Base-by-base conservation (phyloP, 1,140 invertebrate species). In the Drosophila trapezifrons region DNA sequence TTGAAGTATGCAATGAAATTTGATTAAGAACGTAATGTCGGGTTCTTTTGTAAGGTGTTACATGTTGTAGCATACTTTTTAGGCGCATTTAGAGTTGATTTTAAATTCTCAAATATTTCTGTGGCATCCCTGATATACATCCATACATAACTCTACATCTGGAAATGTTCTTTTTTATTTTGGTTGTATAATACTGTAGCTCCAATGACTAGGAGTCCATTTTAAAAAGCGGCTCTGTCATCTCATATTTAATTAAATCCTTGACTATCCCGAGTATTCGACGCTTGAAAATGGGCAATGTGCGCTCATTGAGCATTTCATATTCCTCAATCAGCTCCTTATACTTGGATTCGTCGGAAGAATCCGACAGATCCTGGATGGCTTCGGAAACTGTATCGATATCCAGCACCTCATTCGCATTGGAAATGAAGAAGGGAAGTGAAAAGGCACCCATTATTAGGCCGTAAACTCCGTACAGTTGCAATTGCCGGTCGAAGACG, bases 331-430 rank as follows among this genome's bases (percentile, higher is more conserved):
- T 40, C 0, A 86, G 37, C 8, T 80, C 78, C 12, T 62, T 29
- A 22, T 73, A 71, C 17, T 85, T 79, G 18, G 65, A 40, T 13
- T 73, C 80, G 15, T 79, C 56, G 17, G 71, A 57, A 0, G 76
- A 60, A 2, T 62, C 52, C 7, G 81, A 76, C 13, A 87, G 45
- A 43, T 80, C 79, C 47, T 63, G 43, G 18, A 87, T 80, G 3
- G 84, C 85, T 18, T 84, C 70, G 13, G 78, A 79, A 0, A 81
- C 80, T 20, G 72, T 69, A 60, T 90, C 83, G n/a, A 87, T 73
- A 42, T 90, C 78, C 3, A 80, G 37, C 9, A 90, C 56, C 49
- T 90, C 83, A 37, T 40, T 72, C 13, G 80, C 62, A 35, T 76
- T 71, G 15, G 78, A 78, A 43, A 87, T 58, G 20, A 87, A 90